Evolutionary conservation across 1,140 invertebrate genomes (phyloP).

Genomic region (Yoshiicerus persimilis): DNA sequence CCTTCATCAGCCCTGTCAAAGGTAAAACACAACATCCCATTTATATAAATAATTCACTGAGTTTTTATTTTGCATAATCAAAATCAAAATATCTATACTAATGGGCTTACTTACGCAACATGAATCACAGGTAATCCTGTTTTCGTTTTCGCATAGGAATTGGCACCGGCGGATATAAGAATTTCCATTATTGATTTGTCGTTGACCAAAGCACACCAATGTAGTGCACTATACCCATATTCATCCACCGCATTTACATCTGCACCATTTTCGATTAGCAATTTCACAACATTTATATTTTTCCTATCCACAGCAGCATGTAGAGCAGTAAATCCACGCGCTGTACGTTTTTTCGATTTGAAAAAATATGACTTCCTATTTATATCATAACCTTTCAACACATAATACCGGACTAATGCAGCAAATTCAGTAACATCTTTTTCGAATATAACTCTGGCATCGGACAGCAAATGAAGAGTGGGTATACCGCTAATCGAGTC

Average conservation of each 20-base stretch:
- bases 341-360: neutral
- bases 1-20: neutral
- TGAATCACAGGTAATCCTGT: neutral
- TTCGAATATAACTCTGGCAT: neutral
- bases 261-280: neutral
- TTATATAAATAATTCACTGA: neutral
- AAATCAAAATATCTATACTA: neutral
- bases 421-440: neutral
- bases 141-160: neutral
- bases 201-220: neutral
- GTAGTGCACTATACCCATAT: neutral
- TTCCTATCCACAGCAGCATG: neutral
- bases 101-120: neutral
- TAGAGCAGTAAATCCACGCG: neutral
- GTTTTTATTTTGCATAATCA: neutral
- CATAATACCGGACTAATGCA: neutral
- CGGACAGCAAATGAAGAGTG: neutral
- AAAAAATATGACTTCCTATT: neutral
- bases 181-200: neutral
- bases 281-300: neutral
- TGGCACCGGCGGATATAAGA: neutral
- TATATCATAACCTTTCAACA: neutral
- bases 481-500: neutral
- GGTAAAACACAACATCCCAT: neutral
- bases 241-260: neutral